Evolutionary conservation across 1,140 invertebrate species (phyloP).

Genomic region (Brachionus rubens): DNA sequence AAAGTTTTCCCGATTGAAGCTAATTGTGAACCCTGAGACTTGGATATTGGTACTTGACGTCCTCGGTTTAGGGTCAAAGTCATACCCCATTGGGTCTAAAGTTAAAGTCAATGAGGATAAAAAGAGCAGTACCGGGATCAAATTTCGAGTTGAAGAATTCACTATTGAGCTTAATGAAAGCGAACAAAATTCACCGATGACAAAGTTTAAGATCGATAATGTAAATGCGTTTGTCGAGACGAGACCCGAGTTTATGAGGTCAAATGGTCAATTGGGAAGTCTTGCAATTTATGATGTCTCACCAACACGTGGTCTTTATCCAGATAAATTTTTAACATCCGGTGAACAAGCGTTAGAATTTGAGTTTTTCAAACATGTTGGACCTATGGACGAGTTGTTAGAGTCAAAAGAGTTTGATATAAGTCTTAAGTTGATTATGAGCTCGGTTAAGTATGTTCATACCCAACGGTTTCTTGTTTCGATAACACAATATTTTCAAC

Average conservation of each 20-base stretch:
- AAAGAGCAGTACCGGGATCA: not conserved
- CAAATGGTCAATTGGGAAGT: slow-evolving; percentile 67
- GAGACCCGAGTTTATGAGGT: slow-evolving; percentile 49
- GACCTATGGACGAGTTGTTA: slow-evolving; percentile 57
- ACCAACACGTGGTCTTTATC: slow-evolving; percentile 70
- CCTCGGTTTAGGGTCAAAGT: slow-evolving; percentile 64
- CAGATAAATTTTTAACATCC: slow-evolving; percentile 78
- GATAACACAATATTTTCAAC: slow-evolving; percentile 76
- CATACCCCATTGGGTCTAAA: slow-evolving; percentile 45
- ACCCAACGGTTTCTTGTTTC: slow-evolving; percentile 87
- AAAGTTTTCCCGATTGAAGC: slow-evolving; percentile 84
- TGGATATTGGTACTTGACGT: slow-evolving; percentile 92
- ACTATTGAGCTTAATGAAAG: slow-evolving; percentile 9
- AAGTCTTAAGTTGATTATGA: slow-evolving; percentile 65
- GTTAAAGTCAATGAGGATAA: not conserved
- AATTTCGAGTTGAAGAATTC: slow-evolving; percentile 3
- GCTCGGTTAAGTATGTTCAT: slow-evolving; percentile 79
- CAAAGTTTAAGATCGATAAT: not conserved
- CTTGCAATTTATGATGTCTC: slow-evolving; percentile 77
- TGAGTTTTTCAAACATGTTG: slow-evolving; percentile 64
- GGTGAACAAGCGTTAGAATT: slow-evolving; percentile 76
- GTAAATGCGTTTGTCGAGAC: slow-evolving; percentile 4
- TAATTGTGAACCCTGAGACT: slow-evolving; percentile 81
- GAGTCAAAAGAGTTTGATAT: slow-evolving; percentile 69
- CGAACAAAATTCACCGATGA: not conserved